Conservation (phyloP, 2,888 invertebrate genomes). For the Noctua fimbriata region DNA sequence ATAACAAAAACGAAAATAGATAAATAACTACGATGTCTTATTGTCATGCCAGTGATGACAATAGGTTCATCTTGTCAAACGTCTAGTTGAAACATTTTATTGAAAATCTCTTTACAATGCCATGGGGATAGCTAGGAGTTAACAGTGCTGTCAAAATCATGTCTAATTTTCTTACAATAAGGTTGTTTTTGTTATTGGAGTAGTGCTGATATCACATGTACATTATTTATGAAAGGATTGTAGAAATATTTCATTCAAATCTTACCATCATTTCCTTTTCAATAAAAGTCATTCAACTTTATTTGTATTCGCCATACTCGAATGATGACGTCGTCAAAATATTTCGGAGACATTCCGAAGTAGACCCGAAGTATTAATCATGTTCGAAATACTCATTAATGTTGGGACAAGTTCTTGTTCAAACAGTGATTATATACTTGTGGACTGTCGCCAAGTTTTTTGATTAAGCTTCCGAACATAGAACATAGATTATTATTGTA, state of each 20-base stretch:
- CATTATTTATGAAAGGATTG: not conserved
- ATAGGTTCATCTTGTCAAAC: no score
- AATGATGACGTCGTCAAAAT: conserved; percentile 15
- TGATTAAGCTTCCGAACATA: conserved; percentile 17
- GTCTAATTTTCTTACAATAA: no score
- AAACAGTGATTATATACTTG: conserved; percentile 36
- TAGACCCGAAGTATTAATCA: conserved; percentile 48
- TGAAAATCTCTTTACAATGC: no score
- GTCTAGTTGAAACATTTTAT: no score
- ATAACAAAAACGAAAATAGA: not conserved
- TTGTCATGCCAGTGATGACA: no score
- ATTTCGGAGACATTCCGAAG: conserved; percentile 20
- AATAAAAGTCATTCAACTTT: not conserved
- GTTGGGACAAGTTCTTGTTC: conserved; percentile 47
- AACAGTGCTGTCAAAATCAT: no score
- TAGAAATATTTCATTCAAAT: not conserved
- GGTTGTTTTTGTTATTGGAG: no score
- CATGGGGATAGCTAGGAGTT: no score
- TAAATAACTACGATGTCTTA: no score
- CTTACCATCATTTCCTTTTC: not conserved
- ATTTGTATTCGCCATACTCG: not conserved
- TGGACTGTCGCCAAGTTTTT: conserved; percentile 35
- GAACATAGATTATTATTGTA: conserved; percentile 10
- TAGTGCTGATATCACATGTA: no score
- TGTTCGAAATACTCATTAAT: conserved; percentile 49